Percentiles rank a stretch among this genome's conserved stretches.
phyloP scores from a whole-genome alignment of 2,113 vertebrate species.

The Odocoileus hemionus region DNA sequence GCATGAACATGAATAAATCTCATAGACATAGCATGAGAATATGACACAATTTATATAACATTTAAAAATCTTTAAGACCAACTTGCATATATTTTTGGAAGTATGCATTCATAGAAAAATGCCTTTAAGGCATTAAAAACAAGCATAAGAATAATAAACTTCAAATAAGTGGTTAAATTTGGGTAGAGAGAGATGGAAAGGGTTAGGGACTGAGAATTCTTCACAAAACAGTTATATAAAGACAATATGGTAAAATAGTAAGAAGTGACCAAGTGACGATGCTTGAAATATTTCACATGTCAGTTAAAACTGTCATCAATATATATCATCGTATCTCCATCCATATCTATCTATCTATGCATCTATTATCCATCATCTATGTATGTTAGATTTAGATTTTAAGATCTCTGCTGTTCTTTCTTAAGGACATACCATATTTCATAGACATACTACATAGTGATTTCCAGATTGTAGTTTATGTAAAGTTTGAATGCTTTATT shows the following conservation, averaged over 20 bases:
- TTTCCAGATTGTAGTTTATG: neutral
- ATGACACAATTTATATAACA: neutral
- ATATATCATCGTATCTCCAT: neutral
- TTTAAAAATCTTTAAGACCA: neutral
- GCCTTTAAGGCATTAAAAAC: neutral
- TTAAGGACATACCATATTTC: neutral
- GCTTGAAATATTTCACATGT: neutral
- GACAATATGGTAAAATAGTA: neutral
- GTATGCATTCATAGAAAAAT: neutral
- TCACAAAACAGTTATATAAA: neutral
- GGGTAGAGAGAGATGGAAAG: neutral
- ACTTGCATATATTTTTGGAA: neutral
- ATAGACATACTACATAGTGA: neutral
- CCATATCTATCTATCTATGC: too few relatives aligned
- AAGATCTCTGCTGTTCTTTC: neutral
- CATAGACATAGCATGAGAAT: neutral
- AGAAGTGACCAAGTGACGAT: neutral
- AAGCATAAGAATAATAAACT: neutral
- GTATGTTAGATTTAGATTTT: neutral
- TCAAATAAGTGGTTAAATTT: neutral
- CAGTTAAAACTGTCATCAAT: neutral
- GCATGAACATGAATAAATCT: neutral
- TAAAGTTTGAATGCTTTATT: neutral
- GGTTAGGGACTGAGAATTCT: neutral
- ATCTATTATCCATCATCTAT: neutral